Base-by-base conservation (phyloP, 2,113 vertebrate genomes). In the Stegostoma tigrinum region DNA sequence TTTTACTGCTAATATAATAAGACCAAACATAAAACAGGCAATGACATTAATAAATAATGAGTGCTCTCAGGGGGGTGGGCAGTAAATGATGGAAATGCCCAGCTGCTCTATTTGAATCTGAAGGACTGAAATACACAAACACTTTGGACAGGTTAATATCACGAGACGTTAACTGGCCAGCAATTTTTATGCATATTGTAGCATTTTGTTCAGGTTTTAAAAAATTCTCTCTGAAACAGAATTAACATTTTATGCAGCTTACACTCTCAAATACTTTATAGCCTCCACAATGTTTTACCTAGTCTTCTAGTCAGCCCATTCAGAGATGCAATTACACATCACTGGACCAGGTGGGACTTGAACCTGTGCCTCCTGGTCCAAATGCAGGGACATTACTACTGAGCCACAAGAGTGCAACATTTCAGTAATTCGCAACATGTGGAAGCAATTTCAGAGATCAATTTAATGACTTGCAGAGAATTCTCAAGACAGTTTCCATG, bases 381-480 rank as follows among this genome's bases (percentile, higher is more conserved):
- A 10, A 61, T 7, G 55, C 12, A 61, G 55, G 55, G 55, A 61
- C 12, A 61, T 10, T 61, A 61, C 55, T 12, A 61, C 55, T 61
- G 55, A 61, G 55, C 55, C 55, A 61, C 55, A 61, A 61, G 55
- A 61, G 55, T 83, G 42, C n/a, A 42, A 21, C n/a, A 83, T 83
- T 78, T n/a, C 42, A 42, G 78, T 83, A 38, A 38, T 83, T 83
- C 23, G 38, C n/a, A 83, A 83, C 38, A 83, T 3, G 38, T 42
- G 80, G 38, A 83, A 83, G 17, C 38, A 83, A 83, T 83, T 45
- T 38, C 23, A 45, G 21, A 83, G 80, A 83, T 83, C 45, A 83
- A 83, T 21, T 83, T 83, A 83, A 83, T 83, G 80, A 83, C 80
- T 80, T 83, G n/a, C n/a, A 83, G 80, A 83, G 80, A 83, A 42